Evolutionary conservation across 2,888 invertebrate species (phyloP).

Genomic region (Andrena marginata): DNA sequence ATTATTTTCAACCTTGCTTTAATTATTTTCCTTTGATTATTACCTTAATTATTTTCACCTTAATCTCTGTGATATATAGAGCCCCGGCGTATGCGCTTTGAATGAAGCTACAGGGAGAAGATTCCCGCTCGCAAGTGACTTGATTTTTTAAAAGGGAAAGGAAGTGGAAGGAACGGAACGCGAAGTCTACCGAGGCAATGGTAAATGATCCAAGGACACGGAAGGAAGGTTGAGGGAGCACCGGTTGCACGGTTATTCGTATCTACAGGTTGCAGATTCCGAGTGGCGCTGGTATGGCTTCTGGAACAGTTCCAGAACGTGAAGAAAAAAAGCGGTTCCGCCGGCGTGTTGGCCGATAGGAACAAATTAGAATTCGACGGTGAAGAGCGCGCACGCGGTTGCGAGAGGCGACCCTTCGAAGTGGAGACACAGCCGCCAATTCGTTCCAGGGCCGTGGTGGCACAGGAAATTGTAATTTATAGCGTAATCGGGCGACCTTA

Average conservation of each 20-base stretch:
- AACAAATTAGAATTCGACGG: slow-evolving; percentile 63
- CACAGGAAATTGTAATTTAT: slow-evolving; percentile 65
- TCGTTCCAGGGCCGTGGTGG: slow-evolving; percentile 51
- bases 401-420: slow-evolving; percentile 52
- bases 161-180: background rate
- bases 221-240: slow-evolving; percentile 36
- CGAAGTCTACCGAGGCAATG: slow-evolving; percentile 11
- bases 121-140: too few relatives aligned
- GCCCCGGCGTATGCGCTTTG: too few relatives aligned
- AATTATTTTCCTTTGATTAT: too few relatives aligned
- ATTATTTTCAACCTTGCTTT: too few relatives aligned
- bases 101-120: too few relatives aligned
- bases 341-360: slow-evolving; percentile 40
- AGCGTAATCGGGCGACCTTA: slow-evolving; percentile 46
- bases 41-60: too few relatives aligned
- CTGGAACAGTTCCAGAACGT: slow-evolving; percentile 67
- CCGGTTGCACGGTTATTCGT: slow-evolving; percentile 66
- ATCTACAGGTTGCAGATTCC: slow-evolving; percentile 77
- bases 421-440: slow-evolving; percentile 51
- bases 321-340: slow-evolving; percentile 40
- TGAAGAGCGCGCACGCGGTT: slow-evolving; percentile 1
- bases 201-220: slow-evolving; percentile 30
- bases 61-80: too few relatives aligned
- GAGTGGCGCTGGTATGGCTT: slow-evolving; percentile 39
- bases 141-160: background rate